Evolutionary conservation across 2,113 vertebrate genomes (phyloP).

Genomic region (Dipodomys ordii): DNA sequence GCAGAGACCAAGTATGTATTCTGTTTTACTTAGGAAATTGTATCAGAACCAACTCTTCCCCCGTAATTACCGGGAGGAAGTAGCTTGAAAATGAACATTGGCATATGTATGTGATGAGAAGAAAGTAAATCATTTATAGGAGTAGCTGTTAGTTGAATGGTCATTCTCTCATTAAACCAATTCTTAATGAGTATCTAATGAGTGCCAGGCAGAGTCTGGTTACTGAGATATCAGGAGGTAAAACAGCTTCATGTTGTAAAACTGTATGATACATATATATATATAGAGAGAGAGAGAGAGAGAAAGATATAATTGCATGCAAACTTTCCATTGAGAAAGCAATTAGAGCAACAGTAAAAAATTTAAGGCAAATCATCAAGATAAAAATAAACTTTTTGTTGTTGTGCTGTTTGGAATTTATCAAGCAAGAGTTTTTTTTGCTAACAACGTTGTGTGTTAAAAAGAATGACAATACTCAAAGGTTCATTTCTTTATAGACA

Average conservation of each 20-base stretch:
- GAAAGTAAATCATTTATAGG: conserved; percentile 15
- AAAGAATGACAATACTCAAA: background rate
- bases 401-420: background rate
- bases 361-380: background rate
- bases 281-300: no score
- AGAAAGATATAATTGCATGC: background rate
- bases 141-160: background rate
- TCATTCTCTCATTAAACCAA: conserved; percentile 21
- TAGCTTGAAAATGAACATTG: background rate
- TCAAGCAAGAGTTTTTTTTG: background rate
- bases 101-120: background rate
- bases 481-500: background rate
- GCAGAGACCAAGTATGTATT: background rate
- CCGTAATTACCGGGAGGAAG: background rate
- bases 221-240: background rate
- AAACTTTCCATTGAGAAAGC: background rate
- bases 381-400: conserved; percentile 2
- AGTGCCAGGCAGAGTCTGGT: background rate
- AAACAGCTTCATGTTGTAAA: background rate
- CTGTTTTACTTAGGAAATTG: background rate
- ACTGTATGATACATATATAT: background rate
- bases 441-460: background rate
- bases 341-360: background rate
- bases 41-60: background rate
- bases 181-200: background rate